Evolutionary conservation across 1,140 invertebrate genomes (phyloP).

Genomic region (Cydia strobilella): DNA sequence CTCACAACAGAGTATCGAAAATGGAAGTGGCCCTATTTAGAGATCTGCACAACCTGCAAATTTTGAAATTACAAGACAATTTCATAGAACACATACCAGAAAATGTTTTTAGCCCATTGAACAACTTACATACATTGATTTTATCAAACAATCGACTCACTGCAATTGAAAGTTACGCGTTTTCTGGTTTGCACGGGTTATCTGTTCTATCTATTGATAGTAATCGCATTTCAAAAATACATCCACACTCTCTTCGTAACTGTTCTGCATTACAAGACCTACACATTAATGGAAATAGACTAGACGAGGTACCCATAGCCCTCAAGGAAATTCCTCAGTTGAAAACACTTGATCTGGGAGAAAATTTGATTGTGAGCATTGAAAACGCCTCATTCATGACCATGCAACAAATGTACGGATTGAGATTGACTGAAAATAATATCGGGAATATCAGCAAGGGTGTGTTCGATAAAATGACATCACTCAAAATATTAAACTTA

Average conservation of each 20-base stretch:
- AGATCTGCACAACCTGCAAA: conserved; percentile 90
- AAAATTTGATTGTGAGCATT: conserved; percentile 92
- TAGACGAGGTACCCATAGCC: conserved; percentile 91
- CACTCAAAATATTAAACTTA: conserved; percentile 93
- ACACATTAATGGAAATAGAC: conserved; percentile 93
- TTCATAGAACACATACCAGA: conserved; percentile 89
- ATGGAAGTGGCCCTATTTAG: conserved; percentile 90
- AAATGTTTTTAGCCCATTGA: conserved; percentile 89
- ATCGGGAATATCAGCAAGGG: conserved; percentile 92
- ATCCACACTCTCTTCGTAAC: conserved; percentile 90
- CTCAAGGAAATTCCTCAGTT: conserved; percentile 89
- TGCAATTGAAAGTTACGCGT: conserved; percentile 87
- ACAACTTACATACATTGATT: conserved; percentile 91
- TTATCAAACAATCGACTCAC: conserved; percentile 92
- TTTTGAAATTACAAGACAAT: conserved; percentile 91
- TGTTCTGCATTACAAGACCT: conserved; percentile 92
- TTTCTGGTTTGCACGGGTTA: conserved; percentile 89
- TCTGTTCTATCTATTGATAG: conserved; percentile 91
- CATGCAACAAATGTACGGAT: conserved; percentile 90
- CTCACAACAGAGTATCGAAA: conserved; percentile 89
- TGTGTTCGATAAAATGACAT: conserved; percentile 90
- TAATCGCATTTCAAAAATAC: conserved; percentile 89
- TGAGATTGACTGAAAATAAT: conserved; percentile 92
- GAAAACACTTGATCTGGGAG: conserved; percentile 92
- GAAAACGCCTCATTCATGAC: conserved; percentile 90